phyloP scores from a whole-genome alignment of 2,888 invertebrate species.

The Epinotia nisella region DNA sequence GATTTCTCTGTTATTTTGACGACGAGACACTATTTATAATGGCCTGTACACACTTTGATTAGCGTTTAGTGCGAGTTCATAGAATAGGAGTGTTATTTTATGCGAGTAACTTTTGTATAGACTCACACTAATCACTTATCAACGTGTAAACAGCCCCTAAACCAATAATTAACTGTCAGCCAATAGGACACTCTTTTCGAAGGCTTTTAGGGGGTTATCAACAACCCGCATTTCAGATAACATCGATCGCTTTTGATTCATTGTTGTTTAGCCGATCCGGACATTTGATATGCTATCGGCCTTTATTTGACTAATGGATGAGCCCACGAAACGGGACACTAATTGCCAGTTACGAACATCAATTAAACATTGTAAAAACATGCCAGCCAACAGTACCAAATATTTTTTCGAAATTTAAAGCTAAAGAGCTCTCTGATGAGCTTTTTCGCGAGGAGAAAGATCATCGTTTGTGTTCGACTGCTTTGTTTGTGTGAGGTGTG shows the following conservation, averaged over 20 bases:
- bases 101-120: no score
- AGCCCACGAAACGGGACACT: slow-evolving; percentile 11
- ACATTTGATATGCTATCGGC: slow-evolving; percentile 22
- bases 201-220: background rate
- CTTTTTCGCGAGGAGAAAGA: no score
- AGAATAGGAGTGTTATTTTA: no score
- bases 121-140: no score
- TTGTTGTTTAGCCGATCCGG: slow-evolving; percentile 37
- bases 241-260: slow-evolving; percentile 18
- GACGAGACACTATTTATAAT: background rate
- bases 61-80: no score
- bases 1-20: background rate
- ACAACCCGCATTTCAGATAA: slow-evolving; percentile 10
- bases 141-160: background rate
- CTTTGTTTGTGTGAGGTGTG: no score
- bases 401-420: background rate
- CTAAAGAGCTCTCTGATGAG: background rate
- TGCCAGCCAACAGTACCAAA: background rate
- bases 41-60: no score
- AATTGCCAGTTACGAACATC: slow-evolving; percentile 15
- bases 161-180: background rate
- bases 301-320: slow-evolving; percentile 30
- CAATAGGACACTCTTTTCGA: background rate
- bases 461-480: no score
- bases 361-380: slow-evolving; percentile 21